Conservation (phyloP, 2,888 invertebrate genomes). For the Megaustenia siamemsis region DNA sequence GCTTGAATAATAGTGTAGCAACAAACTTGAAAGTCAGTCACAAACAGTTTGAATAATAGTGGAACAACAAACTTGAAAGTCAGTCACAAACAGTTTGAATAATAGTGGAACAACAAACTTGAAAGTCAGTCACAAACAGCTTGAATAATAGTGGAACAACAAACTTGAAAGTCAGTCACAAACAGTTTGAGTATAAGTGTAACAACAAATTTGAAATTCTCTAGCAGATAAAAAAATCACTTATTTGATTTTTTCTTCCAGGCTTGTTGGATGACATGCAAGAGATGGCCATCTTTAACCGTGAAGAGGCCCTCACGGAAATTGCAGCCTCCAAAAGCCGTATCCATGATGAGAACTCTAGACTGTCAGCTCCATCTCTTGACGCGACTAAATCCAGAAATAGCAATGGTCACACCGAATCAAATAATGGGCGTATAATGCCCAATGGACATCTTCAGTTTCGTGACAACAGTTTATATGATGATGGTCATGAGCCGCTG, state of each 20-base stretch:
- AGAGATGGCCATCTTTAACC: slow-evolving; percentile 55
- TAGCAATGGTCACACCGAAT: slow-evolving; percentile 5
- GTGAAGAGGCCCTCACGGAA: slow-evolving; percentile 48
- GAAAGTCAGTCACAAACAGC: too few relatives aligned
- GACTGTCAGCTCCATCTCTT: not conserved
- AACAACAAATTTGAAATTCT: not conserved
- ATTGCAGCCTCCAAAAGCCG: not conserved
- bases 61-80: too few relatives aligned
- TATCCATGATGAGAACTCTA: not conserved
- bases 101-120: too few relatives aligned
- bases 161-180: too few relatives aligned
- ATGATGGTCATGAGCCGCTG: not conserved
- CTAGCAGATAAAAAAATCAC: too few relatives aligned
- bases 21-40: too few relatives aligned
- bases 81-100: too few relatives aligned
- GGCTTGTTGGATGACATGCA: slow-evolving; percentile 60
- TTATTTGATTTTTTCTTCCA: slow-evolving; percentile 33
- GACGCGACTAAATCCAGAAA: not conserved
- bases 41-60: too few relatives aligned
- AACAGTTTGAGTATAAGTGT: too few relatives aligned
- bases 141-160: too few relatives aligned
- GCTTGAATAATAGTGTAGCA: too few relatives aligned
- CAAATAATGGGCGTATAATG: slow-evolving; percentile 9
- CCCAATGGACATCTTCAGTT: slow-evolving; percentile 33
- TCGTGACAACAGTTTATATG: not conserved